Base-by-base conservation (phyloP, 2,888 invertebrate genomes). In the Synergus japonicus region DNA sequence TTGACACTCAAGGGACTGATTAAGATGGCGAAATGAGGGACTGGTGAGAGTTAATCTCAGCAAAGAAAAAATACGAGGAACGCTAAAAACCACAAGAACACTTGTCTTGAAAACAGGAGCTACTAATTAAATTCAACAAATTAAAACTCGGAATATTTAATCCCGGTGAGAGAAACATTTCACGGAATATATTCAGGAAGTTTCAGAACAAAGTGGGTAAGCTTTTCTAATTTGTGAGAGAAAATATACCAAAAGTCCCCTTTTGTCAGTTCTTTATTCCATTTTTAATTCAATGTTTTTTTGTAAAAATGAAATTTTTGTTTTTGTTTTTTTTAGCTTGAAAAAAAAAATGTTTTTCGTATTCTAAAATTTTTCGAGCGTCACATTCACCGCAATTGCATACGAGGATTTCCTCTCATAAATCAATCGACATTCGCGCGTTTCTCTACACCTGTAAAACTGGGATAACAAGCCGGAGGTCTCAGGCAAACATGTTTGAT, bases 391-490 rank as follows among this genome's bases (percentile, higher is more conserved):
- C 37, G n/a, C 73, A 73, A 73, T 54, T 15, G 49, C 12, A 10
- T 29, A 69, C 22, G 29, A 69, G 69, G 67, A 67, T 73, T 54
- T 73, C 49, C 46, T 9, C 41, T 54, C 73, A 73, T 54, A 73
- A 73, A 73, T 73, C 73, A 37, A 54, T 73, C 73, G 43, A 43
- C n/a, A 54, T 49, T 73, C n/a, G 15, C 54, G 3, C n/a, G 46
- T 37, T 54, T 54, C 60, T 29, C 10, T 12, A 54, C 54, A 73
- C 49, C 49, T 73, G 54, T 73, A 54, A 49, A 73, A 29, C 54
- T n/a, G 46, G 73, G 73, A 73, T 73, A 73, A 73, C 73, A 54
- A 73, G 37, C 54, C 37, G 4, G 73, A 37, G 73, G 37, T 73
- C 49, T 37, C 37, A 54, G 29, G 37, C 54, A 54, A 73, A 54